phyloP scores from a whole-genome alignment of 2,888 invertebrate genomes.

The Cephonodes hylas region DNA sequence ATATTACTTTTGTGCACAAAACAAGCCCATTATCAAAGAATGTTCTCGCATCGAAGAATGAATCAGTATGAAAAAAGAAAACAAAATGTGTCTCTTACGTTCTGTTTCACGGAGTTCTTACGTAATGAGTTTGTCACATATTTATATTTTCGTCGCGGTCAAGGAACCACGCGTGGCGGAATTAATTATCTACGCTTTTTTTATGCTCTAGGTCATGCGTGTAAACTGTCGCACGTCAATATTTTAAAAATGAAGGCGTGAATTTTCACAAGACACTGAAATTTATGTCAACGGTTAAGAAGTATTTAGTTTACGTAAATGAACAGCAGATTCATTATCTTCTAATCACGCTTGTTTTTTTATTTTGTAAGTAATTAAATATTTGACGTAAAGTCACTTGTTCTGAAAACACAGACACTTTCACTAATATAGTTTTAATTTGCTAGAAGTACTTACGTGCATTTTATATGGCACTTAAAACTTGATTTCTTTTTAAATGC shows the following conservation, averaged over 20 bases:
- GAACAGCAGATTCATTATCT: neutral
- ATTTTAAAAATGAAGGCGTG: neutral
- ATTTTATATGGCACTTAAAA: neutral
- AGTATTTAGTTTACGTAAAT: neutral
- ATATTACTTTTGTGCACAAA: constrained; percentile 2
- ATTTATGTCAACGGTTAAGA: neutral
- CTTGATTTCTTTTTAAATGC: constrained; percentile 2
- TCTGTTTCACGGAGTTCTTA: constrained; percentile 18
- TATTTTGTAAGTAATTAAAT: neutral
- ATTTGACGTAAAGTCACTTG: neutral
- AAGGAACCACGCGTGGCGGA: constrained; percentile 44
- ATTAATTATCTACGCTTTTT: constrained; percentile 31
- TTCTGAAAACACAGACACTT: neutral
- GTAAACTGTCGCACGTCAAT: constrained; percentile 14
- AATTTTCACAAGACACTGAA: neutral
- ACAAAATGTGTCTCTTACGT: constrained; percentile 5
- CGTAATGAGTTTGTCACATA: constrained; percentile 28
- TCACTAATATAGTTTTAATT: neutral
- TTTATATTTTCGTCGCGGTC: constrained; percentile 51
- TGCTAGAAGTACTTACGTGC: neutral
- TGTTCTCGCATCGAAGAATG: constrained; percentile 22
- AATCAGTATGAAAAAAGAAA: constrained; percentile 12
- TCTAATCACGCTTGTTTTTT: neutral
- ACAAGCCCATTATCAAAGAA: constrained; percentile 21
- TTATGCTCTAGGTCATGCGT: constrained; percentile 47